These are phyloP conservation scores for Uria lomvia DNA, from an alignment of 2,113 vertebrate species.

Conservation along the genomic window DNA sequence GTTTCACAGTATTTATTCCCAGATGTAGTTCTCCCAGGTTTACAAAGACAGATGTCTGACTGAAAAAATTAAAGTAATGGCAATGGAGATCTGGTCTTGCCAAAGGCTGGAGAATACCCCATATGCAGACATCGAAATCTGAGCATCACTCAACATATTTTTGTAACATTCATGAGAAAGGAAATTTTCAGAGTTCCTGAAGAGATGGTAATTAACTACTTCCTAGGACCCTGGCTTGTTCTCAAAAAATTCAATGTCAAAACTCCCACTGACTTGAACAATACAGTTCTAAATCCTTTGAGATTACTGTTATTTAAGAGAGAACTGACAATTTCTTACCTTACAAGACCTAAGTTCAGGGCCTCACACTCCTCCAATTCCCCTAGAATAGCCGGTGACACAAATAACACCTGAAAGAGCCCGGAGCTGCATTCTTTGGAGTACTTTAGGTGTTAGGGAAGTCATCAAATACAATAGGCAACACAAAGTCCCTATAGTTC, in stretches of 20 bases:
- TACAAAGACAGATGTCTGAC: background rate
- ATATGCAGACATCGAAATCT: background rate
- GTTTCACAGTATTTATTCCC: background rate
- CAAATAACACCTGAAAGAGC: conserved; percentile 30
- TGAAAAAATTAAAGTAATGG: background rate
- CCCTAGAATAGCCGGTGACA: background rate
- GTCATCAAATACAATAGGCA: background rate
- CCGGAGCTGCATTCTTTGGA: background rate
- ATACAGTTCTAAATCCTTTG: background rate
- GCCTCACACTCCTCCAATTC: background rate
- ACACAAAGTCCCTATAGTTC: background rate
- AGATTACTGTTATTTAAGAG: background rate
- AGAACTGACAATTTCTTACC: background rate
- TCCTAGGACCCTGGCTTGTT: background rate
- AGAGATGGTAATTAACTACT: background rate
- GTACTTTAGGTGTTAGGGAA: background rate
- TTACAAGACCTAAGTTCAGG: background rate
- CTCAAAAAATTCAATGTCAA: background rate
- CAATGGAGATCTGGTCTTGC: background rate
- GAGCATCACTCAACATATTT: background rate
- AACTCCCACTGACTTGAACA: background rate
- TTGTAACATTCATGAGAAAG: background rate
- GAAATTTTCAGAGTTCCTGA: background rate
- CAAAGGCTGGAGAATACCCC: background rate
- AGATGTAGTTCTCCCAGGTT: background rate